Percentiles rank a stretch among this genome's conserved stretches.
phyloP scores from a whole-genome alignment of 1,140 invertebrate species.

The Drosophila seguyi region DNA sequence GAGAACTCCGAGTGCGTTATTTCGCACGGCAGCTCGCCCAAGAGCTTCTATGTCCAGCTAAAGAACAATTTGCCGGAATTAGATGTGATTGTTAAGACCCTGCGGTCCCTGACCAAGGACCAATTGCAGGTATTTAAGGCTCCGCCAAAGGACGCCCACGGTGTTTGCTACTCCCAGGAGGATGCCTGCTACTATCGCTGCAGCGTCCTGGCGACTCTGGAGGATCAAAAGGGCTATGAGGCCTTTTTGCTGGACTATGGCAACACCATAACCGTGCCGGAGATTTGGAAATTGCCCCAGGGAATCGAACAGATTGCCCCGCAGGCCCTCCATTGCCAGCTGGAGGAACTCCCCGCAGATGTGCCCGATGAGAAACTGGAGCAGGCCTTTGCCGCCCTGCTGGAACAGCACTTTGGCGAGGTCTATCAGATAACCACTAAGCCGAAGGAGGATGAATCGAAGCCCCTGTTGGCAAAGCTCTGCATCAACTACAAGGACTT shows the following conservation, averaged over 20 bases:
- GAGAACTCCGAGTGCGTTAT: constrained; percentile 79
- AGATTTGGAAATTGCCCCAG: constrained; percentile 87
- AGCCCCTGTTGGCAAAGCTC: constrained; percentile 47
- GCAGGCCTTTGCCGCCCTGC: constrained; percentile 57
- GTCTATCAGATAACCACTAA: constrained; percentile 67
- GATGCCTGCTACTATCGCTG: constrained; percentile 90
- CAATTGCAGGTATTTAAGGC: constrained; percentile 11
- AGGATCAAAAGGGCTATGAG: constrained; percentile 86
- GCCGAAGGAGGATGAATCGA: constrained; percentile 16
- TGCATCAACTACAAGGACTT: constrained; percentile 73
- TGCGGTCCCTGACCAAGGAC: constrained; percentile 71
- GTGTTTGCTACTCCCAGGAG: constrained; percentile 88
- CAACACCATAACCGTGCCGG: constrained; percentile 87
- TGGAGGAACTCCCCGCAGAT: constrained; percentile 74
- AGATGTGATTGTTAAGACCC: constrained; percentile 87
- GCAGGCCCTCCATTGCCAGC: constrained; percentile 88
- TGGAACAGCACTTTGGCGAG: constrained; percentile 80
- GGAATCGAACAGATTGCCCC: constrained; percentile 87
- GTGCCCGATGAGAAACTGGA: constrained; percentile 51
- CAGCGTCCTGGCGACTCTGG: constrained; percentile 87
- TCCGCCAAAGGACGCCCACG: constrained; percentile 71
- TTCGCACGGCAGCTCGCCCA: constrained; percentile 88
- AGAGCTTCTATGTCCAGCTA: constrained; percentile 90
- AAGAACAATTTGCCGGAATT: constrained; percentile 87
- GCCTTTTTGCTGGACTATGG: constrained; percentile 91